Base-by-base conservation (phyloP, 1,140 invertebrate genomes). In the Luehdorfia chinensis region DNA sequence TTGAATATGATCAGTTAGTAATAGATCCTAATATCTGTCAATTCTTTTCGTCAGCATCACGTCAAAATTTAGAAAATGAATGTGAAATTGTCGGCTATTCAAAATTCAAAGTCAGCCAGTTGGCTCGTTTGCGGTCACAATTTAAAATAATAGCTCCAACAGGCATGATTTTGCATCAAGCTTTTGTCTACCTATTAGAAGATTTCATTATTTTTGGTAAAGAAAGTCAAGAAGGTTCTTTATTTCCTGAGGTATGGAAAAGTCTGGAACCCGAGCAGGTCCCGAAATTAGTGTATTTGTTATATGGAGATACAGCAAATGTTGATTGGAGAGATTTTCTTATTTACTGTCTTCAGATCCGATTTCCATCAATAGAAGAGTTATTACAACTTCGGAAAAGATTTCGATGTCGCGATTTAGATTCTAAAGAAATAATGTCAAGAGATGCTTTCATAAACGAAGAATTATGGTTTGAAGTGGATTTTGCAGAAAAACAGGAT, bases 281-380 rank as follows among this genome's bases (percentile, higher is more conserved):
- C 2, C 66, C 77, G 7, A 72, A 76, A 28, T 44, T 91, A 4
- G 70, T 90, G 1, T 55, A 62, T 30, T 47, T 61, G 7, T 15
- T 90, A 9, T 92, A 89, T 59, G 89, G 87, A 0, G 75, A 87
- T 21, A 71, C 70, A 0, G 72, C 78, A 1, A 87, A 87, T 28
- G 47, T 91, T 6, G 87, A 91, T 64, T 92, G 90, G 91, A 88
- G 87, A 59, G 90, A 91, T 63, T 91, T 92, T 51, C 67, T 92
- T 7, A 74, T 91, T 47, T 89, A 88, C 56, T 89, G 87, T 59
- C 66, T 91, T 7, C 78, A 88, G 39, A 59, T 91, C 7, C 54
- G 66, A 12, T 88, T 83, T 56, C 90, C 90, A 4, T 86, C 59
- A 0, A 54, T 87, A 33, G 70, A 84, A 1, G 87, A 91, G 49